Evolutionary conservation across 2,113 vertebrate genomes (phyloP), one percentile per base, ranked within the genome.

Genomic region (Grus americana): DNA sequence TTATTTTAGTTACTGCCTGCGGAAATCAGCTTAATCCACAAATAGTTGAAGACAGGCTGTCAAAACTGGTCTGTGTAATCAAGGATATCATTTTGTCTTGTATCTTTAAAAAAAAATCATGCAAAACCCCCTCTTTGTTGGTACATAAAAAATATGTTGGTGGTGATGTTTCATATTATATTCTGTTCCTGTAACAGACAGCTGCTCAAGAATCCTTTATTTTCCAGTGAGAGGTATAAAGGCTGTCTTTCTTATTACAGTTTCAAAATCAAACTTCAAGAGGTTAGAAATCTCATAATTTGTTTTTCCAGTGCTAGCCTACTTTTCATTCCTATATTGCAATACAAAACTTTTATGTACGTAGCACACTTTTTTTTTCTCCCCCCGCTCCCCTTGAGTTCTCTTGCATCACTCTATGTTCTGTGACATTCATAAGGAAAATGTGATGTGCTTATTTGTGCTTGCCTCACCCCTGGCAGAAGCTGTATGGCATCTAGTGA

Each of bases 301-400:
- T 5, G 14, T 54, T 34, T 62, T 46, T 36, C 52, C 70, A 23
- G 7, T 23, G 40, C 23, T 46, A 54, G 15, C 27, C 10, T 67
- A 40, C 42, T 58, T 88, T 82, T 54, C 34, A 54, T 75, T 67
- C 9, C 40, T 66, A 15, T 29, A 70, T 52, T 70, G 15, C 34
- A 74, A 47, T 47, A 62, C 27, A 74, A 61, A 74, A 17, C 20
- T 32, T 73, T 15, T 42, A 61, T 44, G 40, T 18, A 20, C 11
- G 14, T 66, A 50, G 12, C 55, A 59, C 6, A 42, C 26, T 40
- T 58, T 26, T 20, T 20, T 30, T 34, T 19, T 9, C 5, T 20
- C 5, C 2, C 9, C 34, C 6, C 5, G 6, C 0, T 14, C 7
- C 29, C 34, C 5, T 3, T 7, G 2, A 32, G 55, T n/a, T 47